A percentile compares a stretch with the other conserved stretches of the same genome.
phyloP scores from a whole-genome alignment of 1,140 invertebrate species.

The Camponotus floridanus region DNA sequence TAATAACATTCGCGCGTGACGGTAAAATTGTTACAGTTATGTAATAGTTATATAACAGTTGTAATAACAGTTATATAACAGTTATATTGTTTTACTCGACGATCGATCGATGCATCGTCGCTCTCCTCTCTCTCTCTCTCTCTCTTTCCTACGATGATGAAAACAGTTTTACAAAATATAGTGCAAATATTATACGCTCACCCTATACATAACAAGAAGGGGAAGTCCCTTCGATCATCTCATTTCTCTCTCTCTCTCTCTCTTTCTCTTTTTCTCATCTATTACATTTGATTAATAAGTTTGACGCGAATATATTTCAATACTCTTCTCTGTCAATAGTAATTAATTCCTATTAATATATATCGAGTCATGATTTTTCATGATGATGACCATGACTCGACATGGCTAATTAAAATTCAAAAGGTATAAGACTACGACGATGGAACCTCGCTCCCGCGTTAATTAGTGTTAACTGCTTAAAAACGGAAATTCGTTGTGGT shows the following conservation, averaged over 20 bases:
- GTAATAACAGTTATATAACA: too few relatives aligned
- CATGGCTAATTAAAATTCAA: constrained; percentile 56
- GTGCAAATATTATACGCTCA: constrained; percentile 79
- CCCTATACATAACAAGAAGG: constrained; percentile 82
- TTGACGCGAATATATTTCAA: constrained; percentile 28
- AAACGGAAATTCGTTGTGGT: constrained; percentile 46
- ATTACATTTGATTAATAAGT: constrained; percentile 43
- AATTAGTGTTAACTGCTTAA: constrained; percentile 14
- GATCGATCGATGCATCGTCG: constrained; percentile 35
- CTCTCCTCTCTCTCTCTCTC: constrained; percentile 3
- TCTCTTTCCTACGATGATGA: constrained; percentile 71
- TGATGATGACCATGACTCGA: neutral
- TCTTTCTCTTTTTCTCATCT: neutral
- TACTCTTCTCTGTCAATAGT: neutral
- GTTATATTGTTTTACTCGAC: too few relatives aligned
- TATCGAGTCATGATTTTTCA: neutral
- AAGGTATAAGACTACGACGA: constrained; percentile 28
- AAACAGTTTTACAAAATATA: constrained; percentile 85
- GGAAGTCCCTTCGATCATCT: constrained; percentile 51
- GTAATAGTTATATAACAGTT: too few relatives aligned
- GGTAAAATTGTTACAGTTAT: constrained; percentile 73
- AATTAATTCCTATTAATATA: constrained; percentile 48
- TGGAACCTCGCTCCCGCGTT: constrained; percentile 25
- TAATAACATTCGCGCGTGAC: constrained; percentile 64
- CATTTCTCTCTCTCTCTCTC: neutral